A percentile compares a stretch with the other conserved stretches of the same genome.
Evolutionary conservation across 2,113 vertebrate genomes (phyloP).

Genomic region (Vulpes lagopus): DNA sequence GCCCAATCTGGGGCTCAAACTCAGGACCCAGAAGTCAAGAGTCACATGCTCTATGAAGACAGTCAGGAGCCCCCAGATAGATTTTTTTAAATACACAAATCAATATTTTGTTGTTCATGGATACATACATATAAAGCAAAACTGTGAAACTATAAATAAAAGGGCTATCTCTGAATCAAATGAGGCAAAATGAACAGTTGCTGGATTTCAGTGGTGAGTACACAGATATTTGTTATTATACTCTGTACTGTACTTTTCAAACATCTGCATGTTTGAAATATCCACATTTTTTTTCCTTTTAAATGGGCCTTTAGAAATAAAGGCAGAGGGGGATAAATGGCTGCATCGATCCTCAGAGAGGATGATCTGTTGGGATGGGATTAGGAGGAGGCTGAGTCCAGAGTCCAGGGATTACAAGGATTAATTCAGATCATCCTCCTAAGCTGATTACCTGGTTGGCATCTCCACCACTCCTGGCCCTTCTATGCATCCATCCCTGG

Average conservation of each 20-base stretch:
- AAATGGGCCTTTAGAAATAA: slow-evolving; percentile 65
- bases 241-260: slow-evolving; percentile 8
- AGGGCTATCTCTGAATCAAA: background rate
- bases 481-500: background rate
- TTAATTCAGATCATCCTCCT: slow-evolving; percentile 68
- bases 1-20: background rate
- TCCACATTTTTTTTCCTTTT: background rate
- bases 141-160: background rate
- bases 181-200: background rate
- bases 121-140: background rate
- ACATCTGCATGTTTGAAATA: slow-evolving; percentile 20
- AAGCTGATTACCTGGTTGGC: slow-evolving; percentile 53
- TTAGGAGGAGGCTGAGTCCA: slow-evolving; percentile 66
- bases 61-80: background rate
- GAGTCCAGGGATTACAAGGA: slow-evolving; percentile 56
- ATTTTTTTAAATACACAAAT: background rate
- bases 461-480: background rate
- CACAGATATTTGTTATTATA: background rate
- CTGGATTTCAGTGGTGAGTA: background rate
- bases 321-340: slow-evolving; percentile 68
- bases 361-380: slow-evolving; percentile 68
- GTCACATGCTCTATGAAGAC: background rate
- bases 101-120: background rate
- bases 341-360: slow-evolving; percentile 39
- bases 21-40: background rate